Base-by-base conservation (phyloP, 2,888 invertebrate genomes). In the Ichneumoninae sp. region DNA sequence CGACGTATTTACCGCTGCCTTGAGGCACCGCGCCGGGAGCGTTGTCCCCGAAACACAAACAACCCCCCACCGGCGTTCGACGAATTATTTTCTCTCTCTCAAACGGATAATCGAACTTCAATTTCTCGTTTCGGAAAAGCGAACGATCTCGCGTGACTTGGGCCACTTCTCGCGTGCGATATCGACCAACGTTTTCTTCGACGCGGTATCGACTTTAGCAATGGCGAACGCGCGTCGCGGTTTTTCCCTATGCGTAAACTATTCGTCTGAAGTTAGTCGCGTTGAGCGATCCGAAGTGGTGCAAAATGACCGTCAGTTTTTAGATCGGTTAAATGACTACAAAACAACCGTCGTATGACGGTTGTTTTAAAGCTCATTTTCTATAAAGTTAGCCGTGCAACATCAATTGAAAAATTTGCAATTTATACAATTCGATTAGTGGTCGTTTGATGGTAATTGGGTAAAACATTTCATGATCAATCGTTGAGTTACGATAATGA, bases 31-130 rank as follows among this genome's bases (percentile, higher is more conserved):
- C 16, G 30, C 30, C 30, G 30, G 13, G 30, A 16, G 57, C 90
- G 91, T 91, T 91, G 89, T 89, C 88, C 87, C 87, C 54, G 54
- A 87, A 87, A 88, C 83, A 22, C 19, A 6, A 52, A 19, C 36
- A 60, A 44, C 63, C 44, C 60, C 33, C n/a, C 71, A 22, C 50
- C 36, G 74, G 30, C 7, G 26, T 30, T 19, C 40, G 19, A 33
- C 7, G 16, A 7, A 30, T 63, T 40, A 91, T 89, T 90, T 50
- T 54, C 70, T 52, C 70, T 40, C 52, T 36, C 65, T 22, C 77
- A 50, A 33, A 52, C 74, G 66, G 71, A 83, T 82, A 77, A 93
- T 93, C 93, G 93, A 93, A 92, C 91, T 91, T 92, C 91, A 93
- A 92, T 92, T 91, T 91, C 92, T 92, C 92, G 92, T 88, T 92